Evolutionary conservation across 2,797 vertebrate species (phyloP).

Genomic region (Pelochelys cantorii): DNA sequence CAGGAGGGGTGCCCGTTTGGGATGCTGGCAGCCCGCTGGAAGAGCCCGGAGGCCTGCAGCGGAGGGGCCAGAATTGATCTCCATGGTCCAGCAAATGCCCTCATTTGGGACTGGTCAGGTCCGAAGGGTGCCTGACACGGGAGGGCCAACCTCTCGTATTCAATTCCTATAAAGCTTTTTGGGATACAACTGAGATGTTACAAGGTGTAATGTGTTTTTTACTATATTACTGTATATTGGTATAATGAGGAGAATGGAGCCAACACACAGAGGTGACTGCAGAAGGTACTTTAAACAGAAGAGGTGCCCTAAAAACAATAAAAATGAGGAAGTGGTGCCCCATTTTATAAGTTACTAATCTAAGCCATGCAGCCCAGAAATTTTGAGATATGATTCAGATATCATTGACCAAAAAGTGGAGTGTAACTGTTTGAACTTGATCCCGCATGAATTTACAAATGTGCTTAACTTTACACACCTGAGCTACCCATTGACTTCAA

Average conservation of each 20-base stretch:
- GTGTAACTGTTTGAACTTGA: not conserved
- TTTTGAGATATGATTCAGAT: not conserved
- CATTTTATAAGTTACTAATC: not conserved
- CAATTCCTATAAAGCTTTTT: not conserved
- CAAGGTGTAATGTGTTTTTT: not conserved
- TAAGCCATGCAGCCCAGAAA: not conserved
- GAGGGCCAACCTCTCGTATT: not conserved
- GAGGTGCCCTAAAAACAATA: not conserved
- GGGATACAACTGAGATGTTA: not conserved
- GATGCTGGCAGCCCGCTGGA: too few species aligned
- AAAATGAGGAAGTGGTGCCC: not conserved
- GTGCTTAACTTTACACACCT: not conserved
- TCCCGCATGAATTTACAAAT: not conserved
- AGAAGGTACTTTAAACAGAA: not conserved
- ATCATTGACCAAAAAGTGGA: not conserved
- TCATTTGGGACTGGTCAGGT: too few species aligned
- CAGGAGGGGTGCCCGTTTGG: too few species aligned
- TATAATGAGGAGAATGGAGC: not conserved
- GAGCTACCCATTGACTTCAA: not conserved
- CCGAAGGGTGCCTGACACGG: too few species aligned
- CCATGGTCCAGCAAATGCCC: too few species aligned
- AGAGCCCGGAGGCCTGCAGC: too few species aligned
- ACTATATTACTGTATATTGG: not conserved
- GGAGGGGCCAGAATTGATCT: too few species aligned
- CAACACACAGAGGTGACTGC: not conserved